A percentile compares a stretch with the other conserved stretches of the same genome.
Evolutionary conservation across 2,888 invertebrate genomes (phyloP).

Genomic region (Platypus cylindrus): DNA sequence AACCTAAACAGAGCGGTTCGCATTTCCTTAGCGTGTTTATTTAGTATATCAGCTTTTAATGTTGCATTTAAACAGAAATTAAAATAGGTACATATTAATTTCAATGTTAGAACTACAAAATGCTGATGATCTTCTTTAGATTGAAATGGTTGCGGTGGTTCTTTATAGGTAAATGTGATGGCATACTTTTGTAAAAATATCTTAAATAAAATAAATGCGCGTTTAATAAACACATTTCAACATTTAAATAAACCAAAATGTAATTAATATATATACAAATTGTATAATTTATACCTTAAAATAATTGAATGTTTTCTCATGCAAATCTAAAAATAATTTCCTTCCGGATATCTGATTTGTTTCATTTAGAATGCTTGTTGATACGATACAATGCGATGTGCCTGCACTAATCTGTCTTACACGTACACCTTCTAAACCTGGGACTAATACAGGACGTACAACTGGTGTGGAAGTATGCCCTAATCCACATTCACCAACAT

Average conservation of each 20-base stretch:
- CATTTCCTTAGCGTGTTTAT: slow-evolving; percentile 40
- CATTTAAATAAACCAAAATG: background rate
- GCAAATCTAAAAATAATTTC: slow-evolving; percentile 46
- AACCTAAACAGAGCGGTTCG: slow-evolving; percentile 43
- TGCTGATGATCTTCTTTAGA: slow-evolving; percentile 38
- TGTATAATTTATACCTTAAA: slow-evolving; percentile 27
- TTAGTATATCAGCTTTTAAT: slow-evolving; percentile 36
- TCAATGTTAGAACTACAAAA: slow-evolving; percentile 44
- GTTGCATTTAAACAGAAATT: slow-evolving; percentile 43
- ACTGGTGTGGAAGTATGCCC: slow-evolving; percentile 47
- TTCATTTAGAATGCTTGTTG: slow-evolving; percentile 41
- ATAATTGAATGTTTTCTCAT: slow-evolving; percentile 44
- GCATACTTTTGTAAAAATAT: slow-evolving; percentile 46
- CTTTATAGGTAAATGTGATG: slow-evolving; percentile 34
- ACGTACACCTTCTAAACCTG: slow-evolving; percentile 40
- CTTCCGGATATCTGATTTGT: slow-evolving; percentile 42
- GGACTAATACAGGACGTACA: slow-evolving; percentile 42
- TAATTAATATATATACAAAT: background rate
- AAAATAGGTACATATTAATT: slow-evolving; percentile 45
- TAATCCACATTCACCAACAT: slow-evolving; percentile 52
- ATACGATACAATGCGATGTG: slow-evolving; percentile 50
- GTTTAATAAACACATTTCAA: background rate
- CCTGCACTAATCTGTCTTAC: slow-evolving; percentile 48
- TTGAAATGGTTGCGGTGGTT: slow-evolving; percentile 39
- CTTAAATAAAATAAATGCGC: slow-evolving; percentile 14